Evolutionary conservation across 2,888 invertebrate genomes (phyloP), one percentile per base, ranked within the genome.

Genomic region (Eupithecia abbreviata): DNA sequence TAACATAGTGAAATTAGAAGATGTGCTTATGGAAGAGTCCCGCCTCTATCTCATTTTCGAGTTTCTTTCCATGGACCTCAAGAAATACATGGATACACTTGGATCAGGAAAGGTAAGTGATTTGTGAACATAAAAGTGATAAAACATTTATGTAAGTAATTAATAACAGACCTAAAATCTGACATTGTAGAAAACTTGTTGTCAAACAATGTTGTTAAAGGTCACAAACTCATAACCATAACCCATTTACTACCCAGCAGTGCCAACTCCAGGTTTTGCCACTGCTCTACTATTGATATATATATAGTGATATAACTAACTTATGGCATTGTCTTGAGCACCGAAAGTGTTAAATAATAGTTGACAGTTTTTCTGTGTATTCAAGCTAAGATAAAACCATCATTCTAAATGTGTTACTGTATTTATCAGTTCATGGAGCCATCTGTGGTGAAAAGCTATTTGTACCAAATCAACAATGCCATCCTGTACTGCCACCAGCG

Each of bases 41-140:
- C 97, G 98, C 80, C 96, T 99, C 5, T 99, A 98, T 91, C 95
- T 99, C 79, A 99, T 99, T 83, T 99, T 99, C 91, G 99, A 99
- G 91, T 99, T 98, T 91, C 95, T 99, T 51, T 97, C 98, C 15
- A 99, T 99, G 99, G 99, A 99, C 92, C 95, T 99, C 80, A 99
- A 99, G 91, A 98, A 98, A 92, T 99, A 98, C 88, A 97, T 99
- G 96, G 99, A 99, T 89, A 97, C 96, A 41, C 96, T 99, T 80
- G 98, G 98, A 18, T 93, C 94, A 76, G 97, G 97, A 51, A 97
- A 97, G 85, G 94, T 94, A 87, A 79, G 87, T 80, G 0, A 15
- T 47, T 55, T 2, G 9, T 55, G 9, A n/a, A 55, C 9, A 18
- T 2, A 18, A 3, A n/a, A 13, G n/a, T 55, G 55, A n/a, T 55